Evolutionary conservation across 2,113 vertebrate genomes (phyloP).

Genomic region (Salvelinus namaycush): DNA sequence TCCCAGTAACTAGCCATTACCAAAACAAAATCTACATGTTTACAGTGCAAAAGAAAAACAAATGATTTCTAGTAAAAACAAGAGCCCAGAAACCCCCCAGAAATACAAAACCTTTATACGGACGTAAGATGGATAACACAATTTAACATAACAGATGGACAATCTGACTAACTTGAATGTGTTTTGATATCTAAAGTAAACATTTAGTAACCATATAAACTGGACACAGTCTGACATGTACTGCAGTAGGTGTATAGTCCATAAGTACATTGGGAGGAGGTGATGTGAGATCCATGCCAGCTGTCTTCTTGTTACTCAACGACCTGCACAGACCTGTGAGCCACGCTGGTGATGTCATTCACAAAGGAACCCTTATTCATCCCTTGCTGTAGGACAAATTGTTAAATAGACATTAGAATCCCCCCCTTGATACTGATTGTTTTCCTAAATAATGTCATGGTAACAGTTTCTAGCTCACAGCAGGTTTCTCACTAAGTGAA

Average conservation of each 20-base stretch:
- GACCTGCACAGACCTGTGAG: constrained; percentile 50
- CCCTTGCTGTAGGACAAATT: constrained; percentile 80
- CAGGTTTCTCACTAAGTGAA: background rate
- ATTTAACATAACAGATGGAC: background rate
- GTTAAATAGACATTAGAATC: constrained; percentile 55
- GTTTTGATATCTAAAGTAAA: constrained; percentile 1
- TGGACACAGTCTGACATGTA: background rate
- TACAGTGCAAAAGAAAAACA: no score
- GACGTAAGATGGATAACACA: background rate
- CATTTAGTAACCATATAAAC: background rate
- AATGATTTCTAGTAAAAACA: background rate
- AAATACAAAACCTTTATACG: background rate
- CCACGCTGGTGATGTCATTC: constrained; percentile 69
- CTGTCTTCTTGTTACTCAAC: constrained; percentile 52
- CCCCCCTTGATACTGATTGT: constrained; percentile 49
- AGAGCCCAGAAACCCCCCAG: background rate
- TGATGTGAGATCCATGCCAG: background rate
- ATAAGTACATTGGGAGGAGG: background rate
- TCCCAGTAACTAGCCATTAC: no score
- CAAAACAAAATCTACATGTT: background rate
- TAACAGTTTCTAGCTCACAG: background rate
- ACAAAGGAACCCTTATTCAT: constrained; percentile 80
- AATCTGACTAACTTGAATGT: constrained; percentile 34
- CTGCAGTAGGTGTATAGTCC: constrained; percentile 22
- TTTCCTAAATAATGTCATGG: constrained; percentile 45